A percentile compares a stretch with the other conserved stretches of the same genome.
Evolutionary conservation across 2,113 vertebrate species (phyloP).

Genomic region (Heterocephalus glaber): DNA sequence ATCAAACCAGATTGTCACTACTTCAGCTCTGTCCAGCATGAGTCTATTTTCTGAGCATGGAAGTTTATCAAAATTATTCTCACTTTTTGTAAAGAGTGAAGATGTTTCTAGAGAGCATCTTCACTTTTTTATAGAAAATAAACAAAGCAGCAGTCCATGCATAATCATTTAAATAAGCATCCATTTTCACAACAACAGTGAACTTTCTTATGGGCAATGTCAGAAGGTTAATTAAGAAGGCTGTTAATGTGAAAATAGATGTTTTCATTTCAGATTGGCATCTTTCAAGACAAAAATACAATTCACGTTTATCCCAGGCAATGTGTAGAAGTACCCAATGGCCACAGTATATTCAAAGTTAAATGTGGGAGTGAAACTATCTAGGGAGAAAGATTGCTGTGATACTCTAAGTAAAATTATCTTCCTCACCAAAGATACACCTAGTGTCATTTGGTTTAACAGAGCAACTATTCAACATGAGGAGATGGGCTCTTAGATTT

Average conservation of each 20-base stretch:
- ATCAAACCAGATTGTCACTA: not conserved
- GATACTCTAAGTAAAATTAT: not conserved
- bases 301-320: not conserved
- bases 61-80: conserved; percentile 45
- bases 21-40: not conserved
- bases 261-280: conserved; percentile 26
- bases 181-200: not conserved
- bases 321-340: not conserved
- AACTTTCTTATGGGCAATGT: not conserved
- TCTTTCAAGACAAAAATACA: not conserved
- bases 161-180: conserved; percentile 23
- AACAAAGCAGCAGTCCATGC: not conserved
- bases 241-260: conserved; percentile 31
- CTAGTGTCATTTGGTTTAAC: conserved; percentile 13
- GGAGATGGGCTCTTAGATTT: not conserved
- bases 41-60: conserved; percentile 16
- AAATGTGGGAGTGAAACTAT: not conserved
- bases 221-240: conserved; percentile 41
- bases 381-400: not conserved
- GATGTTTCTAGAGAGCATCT: conserved; percentile 48
- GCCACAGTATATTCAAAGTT: not conserved
- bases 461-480: not conserved
- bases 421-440: not conserved
- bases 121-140: conserved; percentile 65
- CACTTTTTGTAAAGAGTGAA: conserved; percentile 47